Percentiles rank a stretch among this genome's conserved stretches.
Evolutionary conservation across 1,140 invertebrate species (phyloP).

Genomic region (Bombus waltoni): DNA sequence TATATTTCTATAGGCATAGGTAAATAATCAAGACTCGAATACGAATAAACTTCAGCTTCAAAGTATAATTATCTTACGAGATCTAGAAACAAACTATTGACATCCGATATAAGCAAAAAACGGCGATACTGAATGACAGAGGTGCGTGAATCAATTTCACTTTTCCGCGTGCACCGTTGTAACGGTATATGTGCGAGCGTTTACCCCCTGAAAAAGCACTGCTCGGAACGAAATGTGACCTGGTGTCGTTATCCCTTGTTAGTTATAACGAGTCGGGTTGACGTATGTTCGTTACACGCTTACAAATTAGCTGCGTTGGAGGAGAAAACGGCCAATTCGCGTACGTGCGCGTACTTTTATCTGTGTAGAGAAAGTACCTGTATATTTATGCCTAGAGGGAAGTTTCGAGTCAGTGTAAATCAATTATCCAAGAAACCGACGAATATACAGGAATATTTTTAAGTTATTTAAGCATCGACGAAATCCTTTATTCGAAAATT

Average conservation of each 20-base stretch:
- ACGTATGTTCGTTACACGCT: constrained; percentile 73
- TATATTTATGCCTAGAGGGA: not conserved
- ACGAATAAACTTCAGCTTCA: not conserved
- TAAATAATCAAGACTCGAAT: not conserved
- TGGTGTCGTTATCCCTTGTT: constrained; percentile 77
- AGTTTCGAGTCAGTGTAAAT: not conserved
- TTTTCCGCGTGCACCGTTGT: not conserved
- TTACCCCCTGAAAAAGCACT: constrained; percentile 49
- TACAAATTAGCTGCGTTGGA: constrained; percentile 72
- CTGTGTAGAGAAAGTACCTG: not conserved
- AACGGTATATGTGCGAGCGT: constrained; percentile 17
- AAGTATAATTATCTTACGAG: not conserved
- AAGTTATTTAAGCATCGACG: not conserved
- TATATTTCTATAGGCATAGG: too few species aligned
- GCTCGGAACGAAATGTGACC: constrained; percentile 58
- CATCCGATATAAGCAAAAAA: not conserved
- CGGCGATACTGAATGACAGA: not conserved
- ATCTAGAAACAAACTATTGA: not conserved
- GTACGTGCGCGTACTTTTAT: not conserved
- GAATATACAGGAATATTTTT: not conserved
- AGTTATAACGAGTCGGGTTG: constrained; percentile 74
- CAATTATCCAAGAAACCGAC: not conserved
- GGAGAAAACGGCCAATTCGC: constrained; percentile 30
- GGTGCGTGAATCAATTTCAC: constrained; percentile 18
- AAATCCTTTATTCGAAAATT: not conserved